Evolutionary conservation across 2,113 vertebrate species (phyloP).

Genomic region (Butorides virescens): DNA sequence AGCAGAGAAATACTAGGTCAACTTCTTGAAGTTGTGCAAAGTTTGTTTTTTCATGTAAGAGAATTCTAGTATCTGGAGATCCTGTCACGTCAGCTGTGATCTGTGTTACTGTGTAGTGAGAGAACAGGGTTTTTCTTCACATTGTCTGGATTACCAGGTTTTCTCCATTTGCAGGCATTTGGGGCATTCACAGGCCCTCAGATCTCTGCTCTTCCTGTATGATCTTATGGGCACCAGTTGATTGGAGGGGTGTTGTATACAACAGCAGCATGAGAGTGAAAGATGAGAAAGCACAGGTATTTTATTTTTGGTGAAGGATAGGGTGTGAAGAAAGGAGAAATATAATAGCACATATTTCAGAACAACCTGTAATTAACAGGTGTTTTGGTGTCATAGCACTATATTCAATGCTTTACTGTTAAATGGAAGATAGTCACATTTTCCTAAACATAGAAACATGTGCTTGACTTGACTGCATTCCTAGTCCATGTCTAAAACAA

Average conservation of each 20-base stretch:
- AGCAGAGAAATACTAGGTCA: neutral
- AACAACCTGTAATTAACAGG: conserved; percentile 65
- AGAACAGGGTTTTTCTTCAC: neutral
- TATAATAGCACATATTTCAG: conserved; percentile 46
- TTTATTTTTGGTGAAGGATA: conserved; percentile 51
- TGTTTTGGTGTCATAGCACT: conserved; percentile 49
- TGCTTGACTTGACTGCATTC: conserved; percentile 17
- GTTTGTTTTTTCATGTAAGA: neutral
- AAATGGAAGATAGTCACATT: conserved; percentile 54
- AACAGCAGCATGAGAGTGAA: conserved; percentile 3
- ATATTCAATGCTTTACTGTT: conserved; percentile 47
- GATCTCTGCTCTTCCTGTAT: neutral
- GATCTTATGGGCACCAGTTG: neutral
- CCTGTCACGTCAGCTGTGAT: neutral
- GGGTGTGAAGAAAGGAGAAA: conserved; percentile 48
- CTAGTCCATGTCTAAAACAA: conserved; percentile 38
- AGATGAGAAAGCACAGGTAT: conserved; percentile 42
- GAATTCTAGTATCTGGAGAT: neutral
- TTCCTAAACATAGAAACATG: conserved; percentile 57
- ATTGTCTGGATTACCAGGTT: neutral
- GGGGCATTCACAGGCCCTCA: neutral
- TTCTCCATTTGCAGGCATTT: neutral
- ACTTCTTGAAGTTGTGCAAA: neutral
- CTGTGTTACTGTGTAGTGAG: neutral
- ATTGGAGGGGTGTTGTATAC: neutral